These are phyloP conservation scores for Ataeniobius toweri DNA, from an alignment of 2,797 vertebrate species.

Conservation along the genomic window DNA sequence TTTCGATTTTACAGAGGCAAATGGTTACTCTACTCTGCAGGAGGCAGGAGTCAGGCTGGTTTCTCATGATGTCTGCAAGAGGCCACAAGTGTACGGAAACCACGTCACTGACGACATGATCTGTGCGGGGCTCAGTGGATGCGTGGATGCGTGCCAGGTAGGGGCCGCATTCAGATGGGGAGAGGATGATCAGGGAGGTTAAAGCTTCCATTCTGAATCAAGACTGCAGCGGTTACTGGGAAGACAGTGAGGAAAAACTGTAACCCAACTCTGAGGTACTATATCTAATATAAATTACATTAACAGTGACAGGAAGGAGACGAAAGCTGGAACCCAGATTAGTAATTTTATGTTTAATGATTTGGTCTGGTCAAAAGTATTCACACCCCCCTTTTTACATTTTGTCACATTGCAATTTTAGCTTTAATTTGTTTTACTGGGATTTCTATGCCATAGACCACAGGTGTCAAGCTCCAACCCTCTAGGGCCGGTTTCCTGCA, in stretches of 20 bases:
- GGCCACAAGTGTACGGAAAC: conserved; percentile 86
- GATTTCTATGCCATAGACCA: not conserved
- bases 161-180: conserved; percentile 4
- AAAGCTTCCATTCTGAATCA: not conserved
- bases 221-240: not conserved
- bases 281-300: too few species aligned
- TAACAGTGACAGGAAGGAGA: too few species aligned
- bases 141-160: conserved; percentile 93
- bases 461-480: too few species aligned
- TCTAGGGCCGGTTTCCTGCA: too few species aligned
- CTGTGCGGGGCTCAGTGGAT: conserved; percentile 84
- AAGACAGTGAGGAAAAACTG: not conserved
- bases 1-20: conserved; percentile 69
- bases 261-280: not conserved
- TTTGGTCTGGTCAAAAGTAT: not conserved
- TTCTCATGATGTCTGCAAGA: conserved; percentile 81
- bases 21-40: conserved; percentile 83
- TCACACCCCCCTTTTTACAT: not conserved
- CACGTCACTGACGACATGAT: conserved; percentile 91
- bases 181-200: not conserved
- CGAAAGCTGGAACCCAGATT: too few species aligned
- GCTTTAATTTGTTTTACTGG: not conserved
- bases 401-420: not conserved
- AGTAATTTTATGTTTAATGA: not conserved
- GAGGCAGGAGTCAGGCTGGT: conserved; percentile 86